Conservation (phyloP, 2,888 invertebrate genomes). For the Chrysolina haemoptera region DNA sequence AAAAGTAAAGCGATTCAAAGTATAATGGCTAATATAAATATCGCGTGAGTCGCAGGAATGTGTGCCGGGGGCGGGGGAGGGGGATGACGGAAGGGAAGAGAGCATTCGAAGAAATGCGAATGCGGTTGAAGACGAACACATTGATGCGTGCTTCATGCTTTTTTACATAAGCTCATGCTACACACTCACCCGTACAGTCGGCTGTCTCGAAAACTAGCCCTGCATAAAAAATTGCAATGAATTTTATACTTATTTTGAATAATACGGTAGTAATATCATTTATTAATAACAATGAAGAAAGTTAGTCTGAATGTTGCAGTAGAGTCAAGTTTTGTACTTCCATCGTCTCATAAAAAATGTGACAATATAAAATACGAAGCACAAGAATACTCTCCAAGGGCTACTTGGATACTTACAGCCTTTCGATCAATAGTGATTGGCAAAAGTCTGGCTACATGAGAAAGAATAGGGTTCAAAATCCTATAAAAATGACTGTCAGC, state of each 20-base stretch:
- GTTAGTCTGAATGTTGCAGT: no score
- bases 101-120: not conserved
- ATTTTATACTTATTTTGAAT: not conserved
- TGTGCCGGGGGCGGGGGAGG: slow-evolving; percentile 30
- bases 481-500: no score
- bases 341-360: no score
- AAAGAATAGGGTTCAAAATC: no score
- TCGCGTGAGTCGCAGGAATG: slow-evolving; percentile 25
- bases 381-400: no score
- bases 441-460: no score
- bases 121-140: not conserved
- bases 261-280: no score
- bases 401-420: no score
- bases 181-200: slow-evolving; percentile 86
- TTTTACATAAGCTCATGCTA: slow-evolving; percentile 39
- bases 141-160: slow-evolving; percentile 48
- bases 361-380: no score
- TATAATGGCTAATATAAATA: slow-evolving; percentile 33
- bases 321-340: no score
- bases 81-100: slow-evolving; percentile 26
- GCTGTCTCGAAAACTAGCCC: slow-evolving; percentile 93
- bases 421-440: no score
- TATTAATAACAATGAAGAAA: no score
- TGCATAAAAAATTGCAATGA: slow-evolving; percentile 64
- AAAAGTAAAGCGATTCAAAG: slow-evolving; percentile 8